Evolutionary conservation across 2,113 vertebrate species (phyloP), one percentile per base, ranked within the genome.

Genomic region (Tinamus guttatus): DNA sequence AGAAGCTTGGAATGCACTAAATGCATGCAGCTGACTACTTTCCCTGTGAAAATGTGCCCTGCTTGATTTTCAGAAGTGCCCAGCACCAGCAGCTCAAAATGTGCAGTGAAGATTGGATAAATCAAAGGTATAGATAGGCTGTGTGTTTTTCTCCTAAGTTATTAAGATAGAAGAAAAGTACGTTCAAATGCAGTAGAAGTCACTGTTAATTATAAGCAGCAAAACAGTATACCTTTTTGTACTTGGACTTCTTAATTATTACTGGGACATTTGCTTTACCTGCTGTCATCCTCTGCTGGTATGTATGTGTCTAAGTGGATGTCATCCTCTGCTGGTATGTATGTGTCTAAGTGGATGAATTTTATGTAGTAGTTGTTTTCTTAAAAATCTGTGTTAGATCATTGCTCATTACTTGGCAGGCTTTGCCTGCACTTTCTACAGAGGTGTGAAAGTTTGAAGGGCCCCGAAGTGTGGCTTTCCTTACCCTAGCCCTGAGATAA

Each of bases 41-140:
- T 45, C 28, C 90, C 74, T 87, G 3, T 62, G 43, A 27, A 64
- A 32, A 21, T 78, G 7, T 54, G 7, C 22, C 36, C 36, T 30
- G 58, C 82, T 81, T 89, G 56, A 17, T 82, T 83, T 88, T 80
- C 78, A 84, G 80, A 75, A n/a, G 22, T 58, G 21, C 11, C 81
- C 34, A 94, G 68, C 15, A 41, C 11, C 59, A 38, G 7, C 6
- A 63, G 79, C 79, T 90, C 30, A 83, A 87, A 92, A 77, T 30
- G 47, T 41, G 41, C n/a, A 16, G 28, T 93, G 19, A 89, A 21
- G 36, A 85, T 68, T 58, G 87, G 38, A 79, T 75, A 77, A 92
- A 71, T 56, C 43, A n/a, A 27, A 17, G 30, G 43, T 65, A 83
- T 18, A 86, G 85, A 45, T 79, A 16, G 86, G 54, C 40, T 79